A percentile compares a stretch with the other conserved stretches of the same genome.
Conservation (phyloP, 2,113 vertebrate species). For the Lipophrys pholis region DNA sequence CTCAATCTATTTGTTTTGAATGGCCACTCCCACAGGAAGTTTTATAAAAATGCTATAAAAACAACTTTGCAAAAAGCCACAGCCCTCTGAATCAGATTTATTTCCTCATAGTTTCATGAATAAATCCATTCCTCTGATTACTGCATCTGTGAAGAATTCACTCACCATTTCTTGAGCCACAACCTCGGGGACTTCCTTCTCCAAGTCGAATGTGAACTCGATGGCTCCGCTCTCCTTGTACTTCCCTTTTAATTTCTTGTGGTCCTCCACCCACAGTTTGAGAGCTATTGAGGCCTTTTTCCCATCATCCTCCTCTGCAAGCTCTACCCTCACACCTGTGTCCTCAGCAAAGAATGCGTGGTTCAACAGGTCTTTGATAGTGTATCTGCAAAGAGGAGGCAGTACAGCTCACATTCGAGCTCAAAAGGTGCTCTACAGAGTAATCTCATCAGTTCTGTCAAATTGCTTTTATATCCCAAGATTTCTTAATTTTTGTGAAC, state of each 20-base stretch:
- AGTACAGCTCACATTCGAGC: slow-evolving; percentile 4
- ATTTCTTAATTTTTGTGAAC: too few species aligned
- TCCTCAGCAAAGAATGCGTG: slow-evolving; percentile 97
- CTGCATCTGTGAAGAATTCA: slow-evolving; percentile 2
- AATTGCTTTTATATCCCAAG: not conserved
- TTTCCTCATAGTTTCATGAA: not conserved
- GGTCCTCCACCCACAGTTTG: slow-evolving; percentile 96
- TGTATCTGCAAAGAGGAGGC: slow-evolving; percentile 83
- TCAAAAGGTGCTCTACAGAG: not conserved
- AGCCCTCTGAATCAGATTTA: slow-evolving; percentile 1
- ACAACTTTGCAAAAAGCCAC: not conserved
- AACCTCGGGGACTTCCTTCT: slow-evolving; percentile 93
- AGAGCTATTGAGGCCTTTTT: slow-evolving; percentile 93
- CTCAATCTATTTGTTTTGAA: too few species aligned
- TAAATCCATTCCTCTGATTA: too few species aligned
- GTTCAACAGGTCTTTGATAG: slow-evolving; percentile 95
- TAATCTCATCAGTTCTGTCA: not conserved
- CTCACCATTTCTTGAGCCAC: slow-evolving; percentile 97
- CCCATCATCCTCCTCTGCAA: slow-evolving; percentile 95
- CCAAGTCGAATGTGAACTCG: slow-evolving; percentile 94
- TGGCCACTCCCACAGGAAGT: too few species aligned
- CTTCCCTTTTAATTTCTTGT: slow-evolving; percentile 97
- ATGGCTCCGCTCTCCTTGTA: slow-evolving; percentile 97
- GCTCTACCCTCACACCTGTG: slow-evolving; percentile 94
- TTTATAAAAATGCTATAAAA: too few species aligned